Percentiles rank a stretch among this genome's conserved stretches.
These are phyloP conservation scores for Amphimallon solstitiale DNA, from an alignment of 2,888 invertebrate species.

Conservation along the genomic window DNA sequence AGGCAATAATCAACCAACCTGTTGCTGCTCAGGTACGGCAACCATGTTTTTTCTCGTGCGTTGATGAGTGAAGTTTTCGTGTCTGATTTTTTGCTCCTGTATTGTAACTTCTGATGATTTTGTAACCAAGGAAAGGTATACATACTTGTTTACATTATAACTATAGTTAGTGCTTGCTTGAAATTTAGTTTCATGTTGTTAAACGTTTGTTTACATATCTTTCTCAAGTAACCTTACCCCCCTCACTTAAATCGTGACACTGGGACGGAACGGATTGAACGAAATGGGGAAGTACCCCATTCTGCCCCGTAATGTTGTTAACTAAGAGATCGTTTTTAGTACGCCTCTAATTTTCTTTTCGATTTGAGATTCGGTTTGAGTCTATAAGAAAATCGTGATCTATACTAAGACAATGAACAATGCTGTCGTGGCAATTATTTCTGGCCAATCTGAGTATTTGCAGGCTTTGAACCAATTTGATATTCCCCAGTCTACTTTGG, in stretches of 20 bases:
- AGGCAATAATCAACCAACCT: too few relatives aligned
- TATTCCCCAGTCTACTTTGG: constrained; percentile 16
- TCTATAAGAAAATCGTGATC: constrained; percentile 29
- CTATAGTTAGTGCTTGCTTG: constrained; percentile 11
- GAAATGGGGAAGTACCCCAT: too few relatives aligned
- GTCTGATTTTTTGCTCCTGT: constrained; percentile 7
- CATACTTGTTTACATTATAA: constrained; percentile 5
- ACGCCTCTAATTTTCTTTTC: too few relatives aligned
- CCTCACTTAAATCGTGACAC: too few relatives aligned
- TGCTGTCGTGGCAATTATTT: constrained; percentile 35
- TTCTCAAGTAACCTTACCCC: too few relatives aligned
- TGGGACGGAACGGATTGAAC: constrained; percentile 13
- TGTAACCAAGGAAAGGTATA: constrained; percentile 9
- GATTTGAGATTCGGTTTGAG: too few relatives aligned
- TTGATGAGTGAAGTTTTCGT: too few relatives aligned
- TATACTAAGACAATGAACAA: constrained; percentile 31
- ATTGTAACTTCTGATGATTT: constrained; percentile 2
- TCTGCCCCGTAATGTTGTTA: too few relatives aligned
- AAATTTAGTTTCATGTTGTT: constrained; percentile 16
- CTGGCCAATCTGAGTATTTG: constrained; percentile 37
- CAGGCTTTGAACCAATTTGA: too few relatives aligned
- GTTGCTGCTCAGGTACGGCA: too few relatives aligned
- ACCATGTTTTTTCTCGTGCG: too few relatives aligned
- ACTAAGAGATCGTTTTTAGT: too few relatives aligned
- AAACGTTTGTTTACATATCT: constrained; percentile 28